These are phyloP conservation scores for Bruchidius siliquastri DNA, from an alignment of 2,888 invertebrate species.

Conservation along the genomic window DNA sequence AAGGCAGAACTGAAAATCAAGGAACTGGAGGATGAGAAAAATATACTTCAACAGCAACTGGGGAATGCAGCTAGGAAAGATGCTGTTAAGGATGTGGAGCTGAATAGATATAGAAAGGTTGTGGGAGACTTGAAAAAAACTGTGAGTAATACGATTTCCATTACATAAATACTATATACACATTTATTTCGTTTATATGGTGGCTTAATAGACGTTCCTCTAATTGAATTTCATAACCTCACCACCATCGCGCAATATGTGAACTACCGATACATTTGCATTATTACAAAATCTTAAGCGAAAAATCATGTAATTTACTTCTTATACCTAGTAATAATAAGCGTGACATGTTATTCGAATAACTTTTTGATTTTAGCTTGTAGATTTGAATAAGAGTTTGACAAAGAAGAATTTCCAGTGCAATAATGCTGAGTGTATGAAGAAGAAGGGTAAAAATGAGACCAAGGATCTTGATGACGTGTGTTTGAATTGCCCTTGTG, in stretches of 20 bases:
- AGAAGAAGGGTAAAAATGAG: constrained; percentile 9
- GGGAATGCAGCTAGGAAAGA: constrained; percentile 19
- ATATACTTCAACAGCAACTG: constrained; percentile 20
- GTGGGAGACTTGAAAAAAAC: constrained; percentile 32
- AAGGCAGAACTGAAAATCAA: constrained; percentile 20
- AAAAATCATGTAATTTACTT: too few species aligned
- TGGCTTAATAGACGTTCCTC: too few species aligned
- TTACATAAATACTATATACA: too few species aligned
- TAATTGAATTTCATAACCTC: background rate
- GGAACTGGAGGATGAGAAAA: constrained; percentile 20
- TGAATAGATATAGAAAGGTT: constrained; percentile 31
- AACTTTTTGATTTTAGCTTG: constrained; percentile 21
- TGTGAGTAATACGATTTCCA: too few species aligned
- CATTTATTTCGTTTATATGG: too few species aligned
- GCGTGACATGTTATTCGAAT: too few species aligned
- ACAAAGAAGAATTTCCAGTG: constrained; percentile 23
- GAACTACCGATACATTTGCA: too few species aligned
- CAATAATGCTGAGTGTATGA: constrained; percentile 21
- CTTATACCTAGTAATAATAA: too few species aligned
- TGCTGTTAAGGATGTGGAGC: constrained; percentile 27
- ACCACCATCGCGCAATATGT: too few species aligned
- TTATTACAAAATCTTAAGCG: too few species aligned
- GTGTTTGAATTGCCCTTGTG: constrained; percentile 27
- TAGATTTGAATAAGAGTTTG: constrained; percentile 30
- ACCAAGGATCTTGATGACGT: constrained; percentile 11